phyloP scores from a whole-genome alignment of 2,888 invertebrate genomes.

The Ophion costatus region DNA sequence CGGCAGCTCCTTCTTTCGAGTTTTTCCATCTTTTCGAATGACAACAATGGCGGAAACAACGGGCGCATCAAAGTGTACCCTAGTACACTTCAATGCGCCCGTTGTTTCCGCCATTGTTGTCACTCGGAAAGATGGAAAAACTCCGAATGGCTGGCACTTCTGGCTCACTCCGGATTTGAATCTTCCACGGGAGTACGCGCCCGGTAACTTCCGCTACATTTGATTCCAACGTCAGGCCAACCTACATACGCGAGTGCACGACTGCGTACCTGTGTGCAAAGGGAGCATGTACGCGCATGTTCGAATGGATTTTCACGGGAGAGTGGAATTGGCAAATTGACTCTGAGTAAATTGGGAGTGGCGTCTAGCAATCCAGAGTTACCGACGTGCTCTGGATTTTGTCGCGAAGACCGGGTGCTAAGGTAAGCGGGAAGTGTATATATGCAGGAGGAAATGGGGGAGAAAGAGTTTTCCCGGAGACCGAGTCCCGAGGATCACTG shows the following conservation, averaged over 20 bases:
- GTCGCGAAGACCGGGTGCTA: slow-evolving; percentile 29
- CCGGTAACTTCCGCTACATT: slow-evolving; percentile 35
- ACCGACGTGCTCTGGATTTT: slow-evolving; percentile 51
- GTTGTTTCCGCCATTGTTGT: background rate
- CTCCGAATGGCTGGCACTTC: background rate
- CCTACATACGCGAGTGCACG: background rate
- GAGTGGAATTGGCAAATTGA: slow-evolving; percentile 59
- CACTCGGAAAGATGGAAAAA: background rate
- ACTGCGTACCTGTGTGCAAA: background rate
- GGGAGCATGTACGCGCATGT: background rate
- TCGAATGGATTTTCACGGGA: slow-evolving; percentile 54
- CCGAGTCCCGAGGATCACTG: slow-evolving; percentile 59
- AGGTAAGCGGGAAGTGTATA: slow-evolving; percentile 48
- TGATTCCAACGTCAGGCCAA: slow-evolving; percentile 44
- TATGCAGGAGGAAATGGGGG: slow-evolving; percentile 42
- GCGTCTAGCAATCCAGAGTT: slow-evolving; percentile 61
- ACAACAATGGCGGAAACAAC: background rate
- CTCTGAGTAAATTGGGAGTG: slow-evolving; percentile 64
- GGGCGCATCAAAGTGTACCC: slow-evolving; percentile 1
- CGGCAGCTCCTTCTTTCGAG: slow-evolving; percentile 4
- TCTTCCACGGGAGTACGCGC: background rate
- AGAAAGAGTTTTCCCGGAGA: slow-evolving; percentile 62
- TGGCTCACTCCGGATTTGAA: background rate
- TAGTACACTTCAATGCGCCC: background rate
- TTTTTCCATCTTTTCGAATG: background rate